Conservation (phyloP, 2,888 invertebrate genomes). For the Tortrix viridana region DNA sequence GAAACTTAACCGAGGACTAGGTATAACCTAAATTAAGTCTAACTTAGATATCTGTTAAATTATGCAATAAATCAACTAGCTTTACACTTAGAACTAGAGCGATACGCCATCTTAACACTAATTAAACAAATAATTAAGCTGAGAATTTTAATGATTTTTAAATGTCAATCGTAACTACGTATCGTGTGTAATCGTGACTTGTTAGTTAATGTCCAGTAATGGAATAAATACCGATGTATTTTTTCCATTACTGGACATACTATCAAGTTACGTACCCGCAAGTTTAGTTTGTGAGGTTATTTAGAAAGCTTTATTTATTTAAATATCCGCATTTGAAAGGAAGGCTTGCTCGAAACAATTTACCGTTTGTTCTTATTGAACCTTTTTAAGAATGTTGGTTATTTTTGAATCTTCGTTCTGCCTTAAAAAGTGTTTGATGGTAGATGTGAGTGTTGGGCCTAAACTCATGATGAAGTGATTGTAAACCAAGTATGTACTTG, state of each 20-base stretch:
- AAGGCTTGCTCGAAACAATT: background rate
- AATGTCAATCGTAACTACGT: conserved; percentile 17
- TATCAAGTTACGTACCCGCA: conserved; percentile 18
- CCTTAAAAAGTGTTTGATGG: background rate
- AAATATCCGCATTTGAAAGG: too few relatives aligned
- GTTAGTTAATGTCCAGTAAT: conserved; percentile 6
- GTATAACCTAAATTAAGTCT: background rate
- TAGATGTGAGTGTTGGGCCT: background rate
- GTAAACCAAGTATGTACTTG: too few relatives aligned
- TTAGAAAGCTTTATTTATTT: background rate
- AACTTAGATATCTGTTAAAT: conserved; percentile 12
- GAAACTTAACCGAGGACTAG: too few relatives aligned
- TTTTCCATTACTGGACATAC: conserved; percentile 16
- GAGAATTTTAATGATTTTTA: conserved; percentile 29
- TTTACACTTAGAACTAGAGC: conserved; percentile 32
- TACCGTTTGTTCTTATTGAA: conserved; percentile 1
- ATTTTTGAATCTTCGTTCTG: background rate
- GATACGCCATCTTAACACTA: conserved; percentile 30
- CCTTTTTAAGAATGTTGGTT: background rate
- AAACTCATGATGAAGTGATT: too few relatives aligned
- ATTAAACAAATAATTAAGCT: conserved; percentile 21
- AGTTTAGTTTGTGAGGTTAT: background rate
- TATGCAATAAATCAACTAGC: conserved; percentile 19
- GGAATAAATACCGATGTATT: conserved; percentile 21
- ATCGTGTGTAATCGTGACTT: too few relatives aligned